A percentile compares a stretch with the other conserved stretches of the same genome.
Conservation (phyloP, 1,140 invertebrate species). For the Yoshiicerus persimilis region DNA sequence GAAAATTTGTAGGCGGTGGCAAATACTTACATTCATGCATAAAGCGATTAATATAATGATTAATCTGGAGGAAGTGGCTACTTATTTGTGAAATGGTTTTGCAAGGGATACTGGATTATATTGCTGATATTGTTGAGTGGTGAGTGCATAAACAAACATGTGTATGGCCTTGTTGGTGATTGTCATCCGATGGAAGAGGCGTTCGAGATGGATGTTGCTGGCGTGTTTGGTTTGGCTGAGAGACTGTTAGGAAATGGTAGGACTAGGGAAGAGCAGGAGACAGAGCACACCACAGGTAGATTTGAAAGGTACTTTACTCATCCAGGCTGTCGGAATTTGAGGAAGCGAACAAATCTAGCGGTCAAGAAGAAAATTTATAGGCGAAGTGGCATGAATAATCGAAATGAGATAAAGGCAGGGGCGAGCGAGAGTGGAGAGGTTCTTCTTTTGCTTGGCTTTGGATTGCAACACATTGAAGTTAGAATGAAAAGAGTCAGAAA, state of each 20-base stretch:
- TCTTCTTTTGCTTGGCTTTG: not conserved
- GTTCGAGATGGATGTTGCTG: conserved; percentile 9
- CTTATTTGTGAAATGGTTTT: too few relatives aligned
- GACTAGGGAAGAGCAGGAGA: not conserved
- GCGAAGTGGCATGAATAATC: conserved; percentile 50
- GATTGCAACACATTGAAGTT: not conserved
- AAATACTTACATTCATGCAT: too few relatives aligned
- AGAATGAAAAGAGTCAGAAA: not conserved
- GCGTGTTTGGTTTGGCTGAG: not conserved
- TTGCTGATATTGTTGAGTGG: not conserved
- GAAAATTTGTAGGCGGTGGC: too few relatives aligned
- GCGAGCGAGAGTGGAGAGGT: not conserved
- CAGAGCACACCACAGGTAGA: conserved; percentile 33
- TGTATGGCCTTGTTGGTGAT: not conserved
- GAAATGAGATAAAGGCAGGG: conserved; percentile 49
- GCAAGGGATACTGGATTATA: not conserved
- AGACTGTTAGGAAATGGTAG: not conserved
- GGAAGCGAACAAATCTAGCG: conserved; percentile 42
- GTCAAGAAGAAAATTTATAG: conserved; percentile 48
- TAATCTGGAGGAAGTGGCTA: too few relatives aligned
- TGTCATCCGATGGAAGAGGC: not conserved
- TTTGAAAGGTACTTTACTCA: conserved; percentile 39
- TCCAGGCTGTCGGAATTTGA: conserved; percentile 38
- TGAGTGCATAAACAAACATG: conserved; percentile 1
- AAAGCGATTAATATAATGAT: too few relatives aligned